Evolutionary conservation across 2,888 invertebrate species (phyloP).

Genomic region (Pelosia muscerda): DNA sequence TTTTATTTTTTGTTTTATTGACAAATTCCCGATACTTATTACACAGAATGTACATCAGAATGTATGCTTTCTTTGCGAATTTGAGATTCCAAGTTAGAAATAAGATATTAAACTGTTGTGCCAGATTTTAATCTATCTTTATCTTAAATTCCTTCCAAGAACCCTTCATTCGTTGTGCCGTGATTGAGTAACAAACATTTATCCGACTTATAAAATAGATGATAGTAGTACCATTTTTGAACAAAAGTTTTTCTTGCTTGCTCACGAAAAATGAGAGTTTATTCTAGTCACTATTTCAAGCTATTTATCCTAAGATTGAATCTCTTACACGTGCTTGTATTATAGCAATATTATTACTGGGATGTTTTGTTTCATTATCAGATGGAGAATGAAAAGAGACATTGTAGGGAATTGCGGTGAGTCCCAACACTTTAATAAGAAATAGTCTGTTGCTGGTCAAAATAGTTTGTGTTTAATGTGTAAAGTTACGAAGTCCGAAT

Average conservation of each 20-base stretch:
- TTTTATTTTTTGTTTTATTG: too few relatives aligned
- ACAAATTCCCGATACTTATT: too few relatives aligned
- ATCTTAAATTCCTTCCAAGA: background rate
- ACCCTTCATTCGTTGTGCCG: background rate
- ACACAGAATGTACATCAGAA: too few relatives aligned
- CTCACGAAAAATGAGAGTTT: slow-evolving; percentile 1
- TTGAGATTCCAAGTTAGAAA: too few relatives aligned
- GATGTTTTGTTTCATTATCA: background rate
- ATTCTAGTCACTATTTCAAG: slow-evolving; percentile 14
- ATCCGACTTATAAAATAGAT: background rate
- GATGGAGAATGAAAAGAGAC: background rate
- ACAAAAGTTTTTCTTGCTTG: background rate
- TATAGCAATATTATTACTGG: slow-evolving; percentile 8
- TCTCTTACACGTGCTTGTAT: slow-evolving; percentile 4
- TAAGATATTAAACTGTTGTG: background rate
- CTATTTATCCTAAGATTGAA: slow-evolving; percentile 18
- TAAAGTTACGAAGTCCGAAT: slow-evolving; percentile 5
- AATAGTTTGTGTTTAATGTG: slow-evolving; percentile 9
- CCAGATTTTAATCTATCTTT: background rate
- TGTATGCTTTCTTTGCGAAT: too few relatives aligned
- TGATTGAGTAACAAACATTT: background rate
- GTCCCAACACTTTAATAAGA: background rate
- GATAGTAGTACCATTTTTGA: background rate
- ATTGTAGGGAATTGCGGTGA: background rate
- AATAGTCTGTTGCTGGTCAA: background rate